These are phyloP conservation scores for Andrena flavipes DNA, from an alignment of 2,888 invertebrate species.

Conservation along the genomic window DNA sequence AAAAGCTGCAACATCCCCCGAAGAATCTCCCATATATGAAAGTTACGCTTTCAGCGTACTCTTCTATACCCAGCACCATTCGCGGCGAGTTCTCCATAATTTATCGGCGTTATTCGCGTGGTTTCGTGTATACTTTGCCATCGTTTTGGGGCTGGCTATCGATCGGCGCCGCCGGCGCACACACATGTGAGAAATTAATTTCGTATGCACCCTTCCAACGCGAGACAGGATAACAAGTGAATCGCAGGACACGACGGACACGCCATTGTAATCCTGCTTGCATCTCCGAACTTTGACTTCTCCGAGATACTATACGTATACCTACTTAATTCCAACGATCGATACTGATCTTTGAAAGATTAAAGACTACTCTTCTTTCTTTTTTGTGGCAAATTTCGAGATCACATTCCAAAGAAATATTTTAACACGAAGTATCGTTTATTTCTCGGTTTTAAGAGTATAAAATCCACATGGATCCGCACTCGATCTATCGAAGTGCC, in stretches of 20 bases:
- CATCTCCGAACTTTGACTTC: slow-evolving; percentile 28
- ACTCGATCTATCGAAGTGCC: neutral
- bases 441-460: slow-evolving; percentile 1
- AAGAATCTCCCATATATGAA: slow-evolving; percentile 14
- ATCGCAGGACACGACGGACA: slow-evolving; percentile 54
- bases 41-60: slow-evolving; percentile 39
- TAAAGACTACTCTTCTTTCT: neutral
- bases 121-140: slow-evolving; percentile 63
- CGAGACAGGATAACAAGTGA: slow-evolving; percentile 65
- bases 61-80: slow-evolving; percentile 17
- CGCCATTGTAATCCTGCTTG: slow-evolving; percentile 41
- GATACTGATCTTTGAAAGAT: neutral
- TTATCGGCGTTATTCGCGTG: slow-evolving; percentile 62
- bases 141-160: slow-evolving; percentile 58
- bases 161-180: slow-evolving; percentile 55
- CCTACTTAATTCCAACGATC: neutral
- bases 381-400: neutral
- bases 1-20: neutral
- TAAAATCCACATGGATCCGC: slow-evolving; percentile 8
- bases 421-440: slow-evolving; percentile 1
- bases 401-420: neutral
- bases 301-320: neutral
- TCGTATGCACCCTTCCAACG: slow-evolving; percentile 70
- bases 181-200: slow-evolving; percentile 72
- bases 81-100: slow-evolving; percentile 58